Evolutionary conservation across 2,797 vertebrate species (phyloP).

Genomic region (Ciconia nigra): DNA sequence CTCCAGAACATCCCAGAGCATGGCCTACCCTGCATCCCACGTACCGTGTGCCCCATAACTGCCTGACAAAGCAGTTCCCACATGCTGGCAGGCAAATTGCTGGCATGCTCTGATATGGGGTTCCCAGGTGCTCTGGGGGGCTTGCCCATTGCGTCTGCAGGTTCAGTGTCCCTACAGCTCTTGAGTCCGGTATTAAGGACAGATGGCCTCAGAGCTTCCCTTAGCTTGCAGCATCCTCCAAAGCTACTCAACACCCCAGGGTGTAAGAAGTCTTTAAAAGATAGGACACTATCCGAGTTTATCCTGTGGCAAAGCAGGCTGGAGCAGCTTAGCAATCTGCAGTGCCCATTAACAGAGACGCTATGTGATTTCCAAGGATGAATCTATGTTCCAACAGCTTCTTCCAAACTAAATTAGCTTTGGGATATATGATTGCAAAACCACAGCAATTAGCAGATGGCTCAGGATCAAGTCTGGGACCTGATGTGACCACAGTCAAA

Average conservation of each 20-base stretch:
- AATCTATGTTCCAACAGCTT: conserved; percentile 20
- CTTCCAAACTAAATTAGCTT: conserved; percentile 49
- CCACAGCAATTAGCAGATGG: conserved; percentile 50
- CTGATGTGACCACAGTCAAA: not conserved
- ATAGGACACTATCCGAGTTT: not conserved
- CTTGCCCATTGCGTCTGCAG: not conserved
- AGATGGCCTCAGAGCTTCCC: not conserved
- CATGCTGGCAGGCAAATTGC: not conserved
- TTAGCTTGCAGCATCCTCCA: not conserved
- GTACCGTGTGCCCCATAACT: not conserved
- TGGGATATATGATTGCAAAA: conserved; percentile 23
- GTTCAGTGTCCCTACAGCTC: not conserved
- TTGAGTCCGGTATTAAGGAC: not conserved
- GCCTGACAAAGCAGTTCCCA: not conserved
- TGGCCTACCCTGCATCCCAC: not conserved
- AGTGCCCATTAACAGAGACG: not conserved
- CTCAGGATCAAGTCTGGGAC: conserved; percentile 29
- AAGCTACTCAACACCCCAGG: not conserved
- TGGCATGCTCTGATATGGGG: not conserved
- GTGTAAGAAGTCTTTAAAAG: not conserved
- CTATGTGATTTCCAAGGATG: conserved; percentile 5
- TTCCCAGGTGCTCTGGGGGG: not conserved
- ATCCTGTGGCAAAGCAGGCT: not conserved
- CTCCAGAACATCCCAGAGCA: not conserved
- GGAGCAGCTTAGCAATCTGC: not conserved